A percentile compares a stretch with the other conserved stretches of the same genome.
These are phyloP conservation scores for Anoplopoma fimbria DNA, from an alignment of 2,113 vertebrate species.

Conservation along the genomic window DNA sequence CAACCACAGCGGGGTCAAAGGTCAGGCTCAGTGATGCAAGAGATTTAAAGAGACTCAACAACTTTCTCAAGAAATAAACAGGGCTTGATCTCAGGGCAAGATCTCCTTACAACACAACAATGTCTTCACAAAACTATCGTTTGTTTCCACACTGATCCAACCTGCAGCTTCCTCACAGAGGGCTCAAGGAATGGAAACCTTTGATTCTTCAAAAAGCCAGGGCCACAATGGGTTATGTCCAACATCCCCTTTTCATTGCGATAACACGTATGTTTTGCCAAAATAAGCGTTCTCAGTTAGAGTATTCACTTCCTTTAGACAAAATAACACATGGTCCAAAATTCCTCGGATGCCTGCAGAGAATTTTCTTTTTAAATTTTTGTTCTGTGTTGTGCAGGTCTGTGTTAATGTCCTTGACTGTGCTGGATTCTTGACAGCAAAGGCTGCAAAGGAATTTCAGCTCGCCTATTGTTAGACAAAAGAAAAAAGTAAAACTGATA, in stretches of 20 bases:
- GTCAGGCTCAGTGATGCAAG: constrained; percentile 8
- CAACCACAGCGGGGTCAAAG: constrained; percentile 34
- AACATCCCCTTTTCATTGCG: neutral
- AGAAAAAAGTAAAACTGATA: neutral
- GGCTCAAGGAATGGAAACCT: neutral
- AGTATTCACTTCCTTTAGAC: constrained; percentile 59
- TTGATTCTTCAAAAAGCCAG: neutral
- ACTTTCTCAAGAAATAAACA: constrained; percentile 2
- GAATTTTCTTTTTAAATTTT: neutral
- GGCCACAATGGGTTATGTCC: neutral
- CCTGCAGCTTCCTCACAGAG: neutral
- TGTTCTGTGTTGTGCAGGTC: constrained; percentile 15
- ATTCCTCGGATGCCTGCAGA: constrained; percentile 63
- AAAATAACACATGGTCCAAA: constrained; percentile 74
- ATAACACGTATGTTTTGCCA: constrained; percentile 38
- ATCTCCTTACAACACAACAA: neutral
- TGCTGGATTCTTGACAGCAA: neutral
- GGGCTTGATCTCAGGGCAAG: neutral
- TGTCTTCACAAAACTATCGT: neutral
- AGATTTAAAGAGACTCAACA: constrained; percentile 14
- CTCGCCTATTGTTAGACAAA: neutral
- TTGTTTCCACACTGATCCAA: neutral
- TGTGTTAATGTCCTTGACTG: constrained; percentile 47
- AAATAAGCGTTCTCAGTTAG: constrained; percentile 22
- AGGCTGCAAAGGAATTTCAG: neutral